Evolutionary conservation across 2,113 vertebrate genomes (phyloP).

Genomic region (Trichechus manatus): DNA sequence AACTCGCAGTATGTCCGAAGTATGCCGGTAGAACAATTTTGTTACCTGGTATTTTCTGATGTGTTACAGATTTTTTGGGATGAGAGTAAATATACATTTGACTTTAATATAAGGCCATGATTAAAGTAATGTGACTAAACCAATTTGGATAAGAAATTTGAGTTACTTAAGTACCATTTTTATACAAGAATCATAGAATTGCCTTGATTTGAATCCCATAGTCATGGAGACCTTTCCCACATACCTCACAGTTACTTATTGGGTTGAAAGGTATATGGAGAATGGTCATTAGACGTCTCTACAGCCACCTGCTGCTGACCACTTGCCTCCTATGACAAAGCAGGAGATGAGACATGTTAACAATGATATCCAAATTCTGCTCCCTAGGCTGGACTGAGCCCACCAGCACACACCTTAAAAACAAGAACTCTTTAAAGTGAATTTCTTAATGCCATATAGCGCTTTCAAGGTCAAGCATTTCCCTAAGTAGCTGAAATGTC

Average conservation of each 20-base stretch:
- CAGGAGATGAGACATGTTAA: constrained; percentile 72
- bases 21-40: background rate
- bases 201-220: background rate
- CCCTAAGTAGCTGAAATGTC: constrained; percentile 17
- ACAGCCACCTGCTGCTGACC: constrained; percentile 94
- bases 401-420: background rate
- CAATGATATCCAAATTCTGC: constrained; percentile 6
- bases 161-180: constrained; percentile 17
- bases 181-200: background rate
- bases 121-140: background rate
- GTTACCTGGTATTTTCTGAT: background rate
- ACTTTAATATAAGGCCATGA: background rate
- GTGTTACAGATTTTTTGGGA: background rate
- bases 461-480: constrained; percentile 46
- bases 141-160: background rate
- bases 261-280: constrained; percentile 97
- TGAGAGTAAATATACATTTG: background rate
- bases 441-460: background rate
- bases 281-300: constrained; percentile 96
- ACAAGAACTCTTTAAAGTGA: background rate
- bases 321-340: constrained; percentile 93
- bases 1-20: too few relatives aligned
- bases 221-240: constrained; percentile 54
- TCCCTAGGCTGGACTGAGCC: background rate
- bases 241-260: constrained; percentile 96